phyloP scores from a whole-genome alignment of 2,797 vertebrate genomes.

The Gambelia wislizenii region DNA sequence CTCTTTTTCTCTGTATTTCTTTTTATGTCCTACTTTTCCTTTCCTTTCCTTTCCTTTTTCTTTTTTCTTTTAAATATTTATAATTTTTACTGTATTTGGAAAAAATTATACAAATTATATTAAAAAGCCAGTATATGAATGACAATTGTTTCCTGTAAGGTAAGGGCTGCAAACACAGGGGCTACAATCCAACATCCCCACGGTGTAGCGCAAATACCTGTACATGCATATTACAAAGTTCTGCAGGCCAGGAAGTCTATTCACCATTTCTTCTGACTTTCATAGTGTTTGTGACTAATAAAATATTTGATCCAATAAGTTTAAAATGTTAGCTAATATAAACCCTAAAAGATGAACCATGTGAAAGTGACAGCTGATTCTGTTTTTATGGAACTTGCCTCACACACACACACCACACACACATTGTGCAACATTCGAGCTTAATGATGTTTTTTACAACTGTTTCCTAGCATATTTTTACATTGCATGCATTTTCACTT shows the following conservation, averaged over 20 bases:
- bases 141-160: background rate
- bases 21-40: too few relatives aligned
- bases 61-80: too few relatives aligned
- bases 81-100: too few relatives aligned
- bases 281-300: slow-evolving; percentile 50
- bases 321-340: slow-evolving; percentile 49
- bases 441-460: slow-evolving; percentile 70
- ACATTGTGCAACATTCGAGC: slow-evolving; percentile 28
- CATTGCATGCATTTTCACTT: slow-evolving; percentile 77
- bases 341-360: slow-evolving; percentile 63
- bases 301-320: slow-evolving; percentile 70
- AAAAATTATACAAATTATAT: too few relatives aligned
- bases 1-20: too few relatives aligned
- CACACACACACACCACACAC: slow-evolving; percentile 34
- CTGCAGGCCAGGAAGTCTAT: slow-evolving; percentile 24
- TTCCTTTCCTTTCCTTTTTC: too few relatives aligned
- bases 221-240: slow-evolving; percentile 40
- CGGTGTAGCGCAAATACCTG: too few relatives aligned
- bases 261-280: slow-evolving; percentile 43
- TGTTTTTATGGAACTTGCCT: slow-evolving; percentile 55
- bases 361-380: slow-evolving; percentile 61
- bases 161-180: background rate
- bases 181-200: too few relatives aligned
- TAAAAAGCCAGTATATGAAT: too few relatives aligned
- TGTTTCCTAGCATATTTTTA: slow-evolving; percentile 75